Conservation (phyloP, 2,113 vertebrate genomes). For the Caranx ignobilis region DNA sequence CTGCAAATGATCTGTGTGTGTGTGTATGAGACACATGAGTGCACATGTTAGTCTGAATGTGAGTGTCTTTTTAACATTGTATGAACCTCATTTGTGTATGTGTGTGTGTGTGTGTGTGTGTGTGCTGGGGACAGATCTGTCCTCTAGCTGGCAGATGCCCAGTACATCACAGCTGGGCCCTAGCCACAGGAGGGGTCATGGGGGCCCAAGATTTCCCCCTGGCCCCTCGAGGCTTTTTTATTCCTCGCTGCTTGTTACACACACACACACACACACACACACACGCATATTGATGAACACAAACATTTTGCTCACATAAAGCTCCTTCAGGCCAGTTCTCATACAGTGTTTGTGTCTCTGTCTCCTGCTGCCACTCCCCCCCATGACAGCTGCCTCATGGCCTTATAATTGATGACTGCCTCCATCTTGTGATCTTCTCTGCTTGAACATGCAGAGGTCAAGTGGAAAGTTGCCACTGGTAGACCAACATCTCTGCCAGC, state of each 20-base stretch:
- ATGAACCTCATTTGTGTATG: slow-evolving; percentile 34
- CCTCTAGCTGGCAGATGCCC: slow-evolving; percentile 80
- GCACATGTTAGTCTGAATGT: slow-evolving; percentile 45
- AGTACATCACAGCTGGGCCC: slow-evolving; percentile 77
- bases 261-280: slow-evolving; percentile 26
- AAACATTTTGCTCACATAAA: slow-evolving; percentile 58
- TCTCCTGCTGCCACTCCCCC: neutral
- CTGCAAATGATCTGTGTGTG: slow-evolving; percentile 54
- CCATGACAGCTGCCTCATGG: slow-evolving; percentile 27
- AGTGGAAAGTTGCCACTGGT: slow-evolving; percentile 37
- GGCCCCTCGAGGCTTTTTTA: slow-evolving; percentile 68
- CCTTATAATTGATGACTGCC: slow-evolving; percentile 37
- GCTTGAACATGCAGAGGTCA: slow-evolving; percentile 57
- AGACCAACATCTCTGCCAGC: slow-evolving; percentile 48
- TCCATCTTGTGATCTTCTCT: slow-evolving; percentile 38
- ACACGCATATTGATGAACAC: slow-evolving; percentile 46
- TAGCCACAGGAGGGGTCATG: slow-evolving; percentile 74
- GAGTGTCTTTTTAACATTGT: slow-evolving; percentile 51
- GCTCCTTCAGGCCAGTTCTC: slow-evolving; percentile 5
- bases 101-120: slow-evolving; percentile 35
- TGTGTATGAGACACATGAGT: slow-evolving; percentile 32
- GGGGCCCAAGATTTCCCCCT: slow-evolving; percentile 55
- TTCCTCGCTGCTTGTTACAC: slow-evolving; percentile 45
- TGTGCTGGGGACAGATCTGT: slow-evolving; percentile 70
- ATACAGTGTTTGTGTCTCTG: neutral